These are phyloP conservation scores for Coptodon rendalli DNA, from an alignment of 2,113 vertebrate species.

Conservation along the genomic window DNA sequence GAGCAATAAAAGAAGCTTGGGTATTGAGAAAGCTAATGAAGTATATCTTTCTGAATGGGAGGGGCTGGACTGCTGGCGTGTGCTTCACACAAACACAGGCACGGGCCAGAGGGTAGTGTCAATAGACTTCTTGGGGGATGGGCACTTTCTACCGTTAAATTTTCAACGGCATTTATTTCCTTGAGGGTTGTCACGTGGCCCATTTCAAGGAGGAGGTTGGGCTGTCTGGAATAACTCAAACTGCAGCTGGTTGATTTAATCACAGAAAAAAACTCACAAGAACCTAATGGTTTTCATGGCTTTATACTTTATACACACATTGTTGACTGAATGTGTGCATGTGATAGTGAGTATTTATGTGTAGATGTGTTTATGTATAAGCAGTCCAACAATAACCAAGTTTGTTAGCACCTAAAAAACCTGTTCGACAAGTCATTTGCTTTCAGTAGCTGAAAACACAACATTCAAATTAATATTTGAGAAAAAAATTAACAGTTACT, in stretches of 20 bases:
- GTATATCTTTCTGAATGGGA: conserved; percentile 71
- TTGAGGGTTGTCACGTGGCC: background rate
- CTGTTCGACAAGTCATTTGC: background rate
- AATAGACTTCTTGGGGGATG: conserved; percentile 34
- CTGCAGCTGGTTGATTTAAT: background rate
- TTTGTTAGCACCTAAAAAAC: background rate
- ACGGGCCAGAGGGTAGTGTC: conserved; percentile 22
- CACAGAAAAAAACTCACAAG: background rate
- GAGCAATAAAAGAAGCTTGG: conserved; percentile 61
- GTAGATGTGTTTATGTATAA: background rate
- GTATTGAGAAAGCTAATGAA: conserved; percentile 76
- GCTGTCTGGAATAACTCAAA: background rate
- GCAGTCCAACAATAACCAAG: background rate
- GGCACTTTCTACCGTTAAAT: conserved; percentile 31
- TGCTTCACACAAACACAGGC: conserved; percentile 32
- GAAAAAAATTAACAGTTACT: background rate
- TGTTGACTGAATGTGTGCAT: background rate
- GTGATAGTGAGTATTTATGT: background rate
- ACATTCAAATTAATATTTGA: background rate
- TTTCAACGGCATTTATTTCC: conserved; percentile 18
- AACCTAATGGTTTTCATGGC: background rate
- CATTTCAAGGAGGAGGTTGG: background rate
- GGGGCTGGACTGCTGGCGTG: conserved; percentile 59
- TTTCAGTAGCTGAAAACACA: background rate
- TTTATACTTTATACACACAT: background rate